These are phyloP conservation scores for Spondyliosoma cantharus DNA, from an alignment of 2,797 vertebrate species.

Conservation along the genomic window DNA sequence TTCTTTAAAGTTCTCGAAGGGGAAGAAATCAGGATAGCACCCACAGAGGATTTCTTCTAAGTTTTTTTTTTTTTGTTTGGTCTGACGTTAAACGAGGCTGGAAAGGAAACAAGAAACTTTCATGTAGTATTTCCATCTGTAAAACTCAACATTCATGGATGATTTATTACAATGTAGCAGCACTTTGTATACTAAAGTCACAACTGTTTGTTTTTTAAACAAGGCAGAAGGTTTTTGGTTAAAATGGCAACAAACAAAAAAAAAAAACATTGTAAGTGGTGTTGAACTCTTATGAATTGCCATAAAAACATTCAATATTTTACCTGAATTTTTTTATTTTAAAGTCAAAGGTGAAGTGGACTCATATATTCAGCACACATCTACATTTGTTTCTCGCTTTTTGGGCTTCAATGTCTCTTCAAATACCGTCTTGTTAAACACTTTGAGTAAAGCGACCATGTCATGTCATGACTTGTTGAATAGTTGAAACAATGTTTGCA, in stretches of 20 bases:
- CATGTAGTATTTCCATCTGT: constrained; percentile 48
- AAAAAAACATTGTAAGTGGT: constrained; percentile 26
- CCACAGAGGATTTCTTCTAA: background rate
- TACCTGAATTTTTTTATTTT: constrained; percentile 9
- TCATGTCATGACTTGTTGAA: constrained; percentile 17
- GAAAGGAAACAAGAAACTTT: constrained; percentile 31
- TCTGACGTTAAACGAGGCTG: constrained; percentile 17
- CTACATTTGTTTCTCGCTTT: background rate
- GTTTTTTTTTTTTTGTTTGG: background rate
- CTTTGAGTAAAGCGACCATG: background rate
- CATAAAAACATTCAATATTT: constrained; percentile 54
- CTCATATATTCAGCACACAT: background rate
- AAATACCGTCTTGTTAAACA: constrained; percentile 4
- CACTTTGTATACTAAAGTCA: constrained; percentile 50
- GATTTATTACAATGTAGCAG: constrained; percentile 38
- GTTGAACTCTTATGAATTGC: constrained; percentile 30
- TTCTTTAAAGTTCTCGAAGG: background rate
- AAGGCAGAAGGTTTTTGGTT: constrained; percentile 8
- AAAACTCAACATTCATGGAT: constrained; percentile 27
- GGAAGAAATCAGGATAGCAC: background rate
- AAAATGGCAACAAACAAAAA: background rate
- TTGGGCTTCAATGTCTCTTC: background rate
- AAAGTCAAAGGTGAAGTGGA: background rate
- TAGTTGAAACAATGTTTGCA: constrained; percentile 36
- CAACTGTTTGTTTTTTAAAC: constrained; percentile 37